These are phyloP conservation scores for Dromiciops gliroides DNA, from an alignment of 2,113 vertebrate species.

Conservation along the genomic window DNA sequence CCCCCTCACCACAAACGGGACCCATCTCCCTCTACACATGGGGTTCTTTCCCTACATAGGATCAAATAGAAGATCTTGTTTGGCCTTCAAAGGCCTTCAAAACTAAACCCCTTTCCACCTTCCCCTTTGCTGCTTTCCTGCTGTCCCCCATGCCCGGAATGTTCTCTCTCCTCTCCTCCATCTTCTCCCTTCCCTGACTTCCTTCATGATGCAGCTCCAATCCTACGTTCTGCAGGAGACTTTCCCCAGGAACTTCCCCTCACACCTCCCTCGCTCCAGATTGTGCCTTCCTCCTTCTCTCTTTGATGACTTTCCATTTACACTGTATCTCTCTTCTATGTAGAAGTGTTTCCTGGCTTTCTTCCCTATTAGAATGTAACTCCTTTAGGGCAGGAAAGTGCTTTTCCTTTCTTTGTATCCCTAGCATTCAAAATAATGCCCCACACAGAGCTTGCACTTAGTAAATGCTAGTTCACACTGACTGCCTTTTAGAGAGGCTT, in stretches of 20 bases:
- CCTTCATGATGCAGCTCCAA: neutral
- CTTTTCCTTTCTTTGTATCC: neutral
- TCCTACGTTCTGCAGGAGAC: neutral
- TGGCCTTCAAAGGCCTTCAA: neutral
- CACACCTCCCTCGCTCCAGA: neutral
- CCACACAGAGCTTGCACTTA: too few relatives aligned
- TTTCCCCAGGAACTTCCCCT: neutral
- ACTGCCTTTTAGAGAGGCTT: neutral
- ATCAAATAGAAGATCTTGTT: neutral
- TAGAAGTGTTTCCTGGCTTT: neutral
- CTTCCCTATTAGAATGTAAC: neutral
- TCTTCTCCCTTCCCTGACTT: neutral
- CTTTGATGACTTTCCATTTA: neutral
- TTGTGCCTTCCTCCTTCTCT: neutral
- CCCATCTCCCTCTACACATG: neutral
- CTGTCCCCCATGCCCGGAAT: neutral
- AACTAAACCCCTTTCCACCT: neutral
- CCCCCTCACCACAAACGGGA: neutral
- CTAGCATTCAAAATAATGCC: neutral
- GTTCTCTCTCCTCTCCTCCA: neutral
- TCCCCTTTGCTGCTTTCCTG: neutral
- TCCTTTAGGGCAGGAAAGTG: neutral
- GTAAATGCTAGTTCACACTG: neutral
- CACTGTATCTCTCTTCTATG: neutral
- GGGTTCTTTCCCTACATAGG: neutral